Conservation (phyloP, 2,888 invertebrate species). For the Drosophila tanythrix region DNA sequence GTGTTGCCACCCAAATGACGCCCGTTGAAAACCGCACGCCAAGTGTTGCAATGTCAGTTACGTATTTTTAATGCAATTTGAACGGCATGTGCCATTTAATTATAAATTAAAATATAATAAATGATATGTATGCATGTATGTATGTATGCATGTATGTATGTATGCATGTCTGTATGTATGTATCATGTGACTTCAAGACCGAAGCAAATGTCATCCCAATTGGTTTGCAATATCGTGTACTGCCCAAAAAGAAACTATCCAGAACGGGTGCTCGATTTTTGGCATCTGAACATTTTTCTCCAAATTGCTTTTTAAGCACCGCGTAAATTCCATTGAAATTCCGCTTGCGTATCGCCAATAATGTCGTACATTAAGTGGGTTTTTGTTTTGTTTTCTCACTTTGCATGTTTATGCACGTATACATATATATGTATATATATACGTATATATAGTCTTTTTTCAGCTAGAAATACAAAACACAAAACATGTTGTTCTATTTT, state of each 20-base stretch:
- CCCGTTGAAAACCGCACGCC: slow-evolving; percentile 61
- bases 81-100: slow-evolving; percentile 51
- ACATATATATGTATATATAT: slow-evolving; percentile 12
- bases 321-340: slow-evolving; percentile 62
- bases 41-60: slow-evolving; percentile 73
- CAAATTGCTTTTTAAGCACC: slow-evolving; percentile 70
- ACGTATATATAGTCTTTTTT: background rate
- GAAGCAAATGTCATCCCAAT: slow-evolving; percentile 58
- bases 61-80: slow-evolving; percentile 59
- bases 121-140: background rate
- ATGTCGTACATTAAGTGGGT: slow-evolving; percentile 71
- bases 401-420: slow-evolving; percentile 30
- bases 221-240: slow-evolving; percentile 29
- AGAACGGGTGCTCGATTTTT: slow-evolving; percentile 39
- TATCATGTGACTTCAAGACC: slow-evolving; percentile 1
- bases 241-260: slow-evolving; percentile 14
- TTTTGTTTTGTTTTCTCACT: slow-evolving; percentile 37
- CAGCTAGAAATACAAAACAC: slow-evolving; percentile 7
- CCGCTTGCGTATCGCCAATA: slow-evolving; percentile 61
- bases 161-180: background rate
- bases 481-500: slow-evolving; percentile 51
- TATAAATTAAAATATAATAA: slow-evolving; percentile 52
- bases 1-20: slow-evolving; percentile 14
- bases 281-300: slow-evolving; percentile 36
- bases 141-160: background rate